A percentile compares a stretch with the other conserved stretches of the same genome.
phyloP scores from a whole-genome alignment of 2,113 vertebrate genomes.

The Pteruthius melanotis region DNA sequence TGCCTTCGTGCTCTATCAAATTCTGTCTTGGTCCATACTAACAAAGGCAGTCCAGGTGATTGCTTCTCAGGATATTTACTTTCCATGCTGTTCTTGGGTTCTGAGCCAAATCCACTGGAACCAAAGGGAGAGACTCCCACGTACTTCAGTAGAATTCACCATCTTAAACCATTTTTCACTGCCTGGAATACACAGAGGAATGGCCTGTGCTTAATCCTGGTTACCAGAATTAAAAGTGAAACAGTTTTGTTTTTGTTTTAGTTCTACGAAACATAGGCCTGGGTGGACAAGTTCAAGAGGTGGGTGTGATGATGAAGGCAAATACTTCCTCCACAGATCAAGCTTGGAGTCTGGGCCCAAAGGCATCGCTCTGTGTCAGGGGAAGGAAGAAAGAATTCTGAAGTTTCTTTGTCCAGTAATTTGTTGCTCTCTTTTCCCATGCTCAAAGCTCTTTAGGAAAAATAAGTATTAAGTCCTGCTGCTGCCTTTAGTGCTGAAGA shows the following conservation, averaged over 20 bases:
- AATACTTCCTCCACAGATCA: background rate
- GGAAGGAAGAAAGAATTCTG: background rate
- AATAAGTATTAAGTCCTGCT: background rate
- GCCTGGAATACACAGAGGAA: background rate
- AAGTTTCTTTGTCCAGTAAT: background rate
- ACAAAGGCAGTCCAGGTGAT: background rate
- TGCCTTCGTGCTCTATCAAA: background rate
- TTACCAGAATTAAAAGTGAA: background rate
- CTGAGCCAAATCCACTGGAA: background rate
- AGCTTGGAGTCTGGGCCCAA: background rate
- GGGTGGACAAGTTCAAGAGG: background rate
- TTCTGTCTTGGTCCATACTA: background rate
- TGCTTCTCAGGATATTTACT: background rate
- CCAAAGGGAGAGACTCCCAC: background rate
- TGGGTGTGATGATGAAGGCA: background rate
- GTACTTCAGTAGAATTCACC: background rate
- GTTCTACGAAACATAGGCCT: background rate
- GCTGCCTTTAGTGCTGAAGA: background rate
- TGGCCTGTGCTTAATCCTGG: background rate
- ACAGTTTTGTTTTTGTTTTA: background rate
- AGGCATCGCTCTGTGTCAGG: background rate
- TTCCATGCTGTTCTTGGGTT: background rate
- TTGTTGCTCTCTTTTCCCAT: background rate
- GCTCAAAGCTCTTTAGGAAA: background rate
- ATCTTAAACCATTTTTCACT: background rate